phyloP scores from a whole-genome alignment of 2,113 vertebrate species.

The Stigmatopora nigra region DNA sequence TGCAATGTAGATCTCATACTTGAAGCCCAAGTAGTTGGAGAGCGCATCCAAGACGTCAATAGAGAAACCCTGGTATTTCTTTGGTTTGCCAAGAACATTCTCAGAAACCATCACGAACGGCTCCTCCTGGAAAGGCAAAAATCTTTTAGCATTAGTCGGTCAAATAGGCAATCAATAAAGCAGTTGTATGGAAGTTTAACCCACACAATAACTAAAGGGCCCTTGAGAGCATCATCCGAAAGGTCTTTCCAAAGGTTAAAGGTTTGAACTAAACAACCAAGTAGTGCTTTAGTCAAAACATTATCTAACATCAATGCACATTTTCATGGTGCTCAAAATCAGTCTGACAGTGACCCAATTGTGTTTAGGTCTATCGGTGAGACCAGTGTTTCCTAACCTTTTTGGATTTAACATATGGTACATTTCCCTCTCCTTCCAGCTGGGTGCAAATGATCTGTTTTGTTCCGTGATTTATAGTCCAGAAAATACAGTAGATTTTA shows the following conservation, averaged over 20 bases:
- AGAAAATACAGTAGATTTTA: no score
- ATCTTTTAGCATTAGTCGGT: conserved; percentile 27
- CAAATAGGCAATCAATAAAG: conserved; percentile 22
- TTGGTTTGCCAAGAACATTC: conserved; percentile 95
- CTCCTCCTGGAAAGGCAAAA: conserved; percentile 79
- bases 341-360: no score
- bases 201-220: conserved; percentile 30
- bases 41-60: conserved; percentile 95
- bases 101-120: conserved; percentile 99
- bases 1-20: conserved; percentile 94
- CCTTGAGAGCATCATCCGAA: conserved; percentile 13
- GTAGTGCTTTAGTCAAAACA: no score
- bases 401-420: no score
- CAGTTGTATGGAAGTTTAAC: conserved; percentile 36
- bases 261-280: not conserved
- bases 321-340: no score
- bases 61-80: conserved; percentile 96
- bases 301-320: no score
- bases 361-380: no score
- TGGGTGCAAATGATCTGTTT: no score
- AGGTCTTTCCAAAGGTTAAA: not conserved
- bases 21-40: conserved; percentile 93
- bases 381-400: not conserved
- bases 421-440: no score
- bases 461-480: no score